These are phyloP conservation scores for Boulengeromyrus knoepffleri DNA, from an alignment of 2,113 vertebrate genomes.

Conservation along the genomic window DNA sequence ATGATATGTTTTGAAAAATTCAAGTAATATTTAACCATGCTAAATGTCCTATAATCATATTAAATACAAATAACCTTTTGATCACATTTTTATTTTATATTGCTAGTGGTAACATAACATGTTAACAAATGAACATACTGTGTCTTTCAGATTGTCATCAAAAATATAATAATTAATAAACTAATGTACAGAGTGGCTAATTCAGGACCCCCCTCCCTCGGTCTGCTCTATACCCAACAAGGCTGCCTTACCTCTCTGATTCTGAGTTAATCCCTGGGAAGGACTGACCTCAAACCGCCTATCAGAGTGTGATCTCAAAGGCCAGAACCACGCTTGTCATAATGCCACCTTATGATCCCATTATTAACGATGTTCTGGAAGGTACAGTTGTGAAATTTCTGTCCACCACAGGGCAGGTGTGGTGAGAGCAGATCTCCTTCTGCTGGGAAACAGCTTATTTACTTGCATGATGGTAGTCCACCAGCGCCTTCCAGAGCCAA, in stretches of 20 bases:
- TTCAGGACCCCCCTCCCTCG: background rate
- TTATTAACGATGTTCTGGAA: background rate
- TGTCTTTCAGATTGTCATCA: background rate
- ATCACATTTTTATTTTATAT: background rate
- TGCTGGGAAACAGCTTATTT: conserved; percentile 35
- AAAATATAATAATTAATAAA: background rate
- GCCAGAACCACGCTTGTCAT: background rate
- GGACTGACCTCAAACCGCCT: background rate
- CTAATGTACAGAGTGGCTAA: background rate
- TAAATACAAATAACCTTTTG: background rate
- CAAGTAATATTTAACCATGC: background rate
- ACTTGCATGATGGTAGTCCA: conserved; percentile 42
- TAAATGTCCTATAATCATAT: background rate
- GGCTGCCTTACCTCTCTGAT: background rate
- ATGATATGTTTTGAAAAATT: background rate
- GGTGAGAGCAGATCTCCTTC: conserved; percentile 35
- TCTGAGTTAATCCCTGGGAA: background rate
- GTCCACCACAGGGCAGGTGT: background rate
- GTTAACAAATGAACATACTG: background rate
- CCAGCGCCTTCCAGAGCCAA: conserved; percentile 32
- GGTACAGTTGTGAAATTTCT: background rate
- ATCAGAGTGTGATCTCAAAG: background rate
- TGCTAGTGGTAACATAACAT: background rate
- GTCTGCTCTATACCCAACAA: background rate
- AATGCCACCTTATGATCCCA: background rate